Evolutionary conservation across 2,113 vertebrate genomes (phyloP).

Genomic region (Rutilus rutilus): DNA sequence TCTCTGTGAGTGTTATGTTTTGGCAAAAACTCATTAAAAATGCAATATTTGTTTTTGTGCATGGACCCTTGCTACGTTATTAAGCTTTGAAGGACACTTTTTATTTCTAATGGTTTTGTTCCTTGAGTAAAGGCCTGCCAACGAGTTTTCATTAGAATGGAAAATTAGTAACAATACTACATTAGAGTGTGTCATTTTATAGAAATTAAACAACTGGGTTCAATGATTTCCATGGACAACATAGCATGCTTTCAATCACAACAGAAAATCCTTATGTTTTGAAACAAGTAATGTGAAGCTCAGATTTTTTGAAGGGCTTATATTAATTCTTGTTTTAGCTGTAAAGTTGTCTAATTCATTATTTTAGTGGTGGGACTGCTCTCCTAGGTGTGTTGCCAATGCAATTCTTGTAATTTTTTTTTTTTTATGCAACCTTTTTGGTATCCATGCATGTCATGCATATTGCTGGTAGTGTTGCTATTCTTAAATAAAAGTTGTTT

Average conservation of each 20-base stretch:
- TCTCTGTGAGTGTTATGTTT: conserved; percentile 70
- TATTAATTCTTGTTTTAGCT: background rate
- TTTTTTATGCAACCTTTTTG: background rate
- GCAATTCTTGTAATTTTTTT: background rate
- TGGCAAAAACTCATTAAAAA: conserved; percentile 77
- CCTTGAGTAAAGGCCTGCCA: background rate
- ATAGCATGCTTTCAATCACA: background rate
- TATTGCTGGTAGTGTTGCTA: background rate
- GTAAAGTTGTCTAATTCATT: background rate
- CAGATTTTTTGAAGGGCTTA: background rate
- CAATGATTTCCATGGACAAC: background rate
- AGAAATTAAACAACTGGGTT: background rate
- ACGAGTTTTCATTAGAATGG: background rate
- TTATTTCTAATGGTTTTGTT: conserved; percentile 2
- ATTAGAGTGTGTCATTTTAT: background rate
- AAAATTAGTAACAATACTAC: background rate
- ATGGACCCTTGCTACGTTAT: conserved; percentile 26
- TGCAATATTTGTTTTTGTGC: conserved; percentile 74
- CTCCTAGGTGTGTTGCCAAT: background rate
- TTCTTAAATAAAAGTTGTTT: background rate
- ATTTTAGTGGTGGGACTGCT: background rate
- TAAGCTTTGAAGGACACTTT: conserved; percentile 1
- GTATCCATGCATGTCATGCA: background rate
- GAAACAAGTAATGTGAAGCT: background rate
- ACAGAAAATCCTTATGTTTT: background rate